Conservation (phyloP, 92 coral and sea anemone species). For the Epizoanthus stellaris region DNA sequence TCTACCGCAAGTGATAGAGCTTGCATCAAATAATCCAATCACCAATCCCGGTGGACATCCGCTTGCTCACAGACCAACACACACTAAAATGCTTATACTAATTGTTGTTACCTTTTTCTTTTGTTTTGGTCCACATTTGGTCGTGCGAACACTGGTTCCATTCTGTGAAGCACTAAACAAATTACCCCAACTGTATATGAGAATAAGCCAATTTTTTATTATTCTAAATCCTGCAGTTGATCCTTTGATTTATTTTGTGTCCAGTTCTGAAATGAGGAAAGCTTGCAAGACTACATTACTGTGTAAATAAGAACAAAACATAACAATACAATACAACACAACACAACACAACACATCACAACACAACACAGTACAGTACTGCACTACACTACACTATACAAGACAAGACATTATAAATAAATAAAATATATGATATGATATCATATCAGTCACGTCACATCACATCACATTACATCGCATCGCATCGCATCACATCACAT, state of each 20-base stretch:
- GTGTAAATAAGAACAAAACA: too few species aligned
- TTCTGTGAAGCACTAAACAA: neutral
- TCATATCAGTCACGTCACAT: too few species aligned
- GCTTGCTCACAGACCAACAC: neutral
- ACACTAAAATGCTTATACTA: neutral
- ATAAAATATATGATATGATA: too few species aligned
- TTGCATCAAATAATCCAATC: neutral
- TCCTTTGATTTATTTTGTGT: constrained; percentile 8
- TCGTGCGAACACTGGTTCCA: neutral
- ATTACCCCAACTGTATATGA: neutral
- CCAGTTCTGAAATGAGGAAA: neutral
- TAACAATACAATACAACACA: too few species aligned
- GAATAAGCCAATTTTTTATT: neutral
- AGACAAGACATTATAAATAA: too few species aligned
- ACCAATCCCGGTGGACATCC: neutral
- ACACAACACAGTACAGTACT: too few species aligned
- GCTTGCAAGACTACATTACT: constrained; percentile 16
- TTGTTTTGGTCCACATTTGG: neutral
- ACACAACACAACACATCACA: too few species aligned
- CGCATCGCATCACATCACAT: too few species aligned
- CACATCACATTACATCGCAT: too few species aligned
- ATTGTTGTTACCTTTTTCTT: neutral
- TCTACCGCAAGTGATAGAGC: neutral
- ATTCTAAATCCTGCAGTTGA: neutral
- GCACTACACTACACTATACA: too few species aligned